Evolutionary conservation across 2,113 vertebrate genomes (phyloP).

Genomic region (Chauna torquata): DNA sequence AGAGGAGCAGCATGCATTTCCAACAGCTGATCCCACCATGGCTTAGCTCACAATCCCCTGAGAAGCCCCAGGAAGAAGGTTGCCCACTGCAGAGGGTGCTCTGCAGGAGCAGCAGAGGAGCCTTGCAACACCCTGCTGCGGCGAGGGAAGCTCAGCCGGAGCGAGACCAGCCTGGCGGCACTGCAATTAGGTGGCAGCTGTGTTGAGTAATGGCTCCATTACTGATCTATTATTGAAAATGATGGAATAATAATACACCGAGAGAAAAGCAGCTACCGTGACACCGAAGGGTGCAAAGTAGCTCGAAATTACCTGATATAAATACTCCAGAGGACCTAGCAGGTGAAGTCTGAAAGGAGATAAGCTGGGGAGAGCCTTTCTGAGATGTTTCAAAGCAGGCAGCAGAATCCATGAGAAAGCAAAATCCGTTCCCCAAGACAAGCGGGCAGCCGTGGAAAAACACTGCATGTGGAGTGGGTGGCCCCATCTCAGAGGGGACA

Average conservation of each 20-base stretch:
- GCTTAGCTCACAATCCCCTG: rapidly evolving
- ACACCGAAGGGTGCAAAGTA: neutral
- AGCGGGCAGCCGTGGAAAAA: neutral
- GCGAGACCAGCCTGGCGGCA: neutral
- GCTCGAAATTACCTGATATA: neutral
- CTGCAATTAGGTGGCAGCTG: neutral
- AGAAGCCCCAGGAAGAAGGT: neutral
- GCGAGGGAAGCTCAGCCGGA: neutral
- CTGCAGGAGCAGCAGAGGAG: neutral
- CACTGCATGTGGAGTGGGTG: rapidly evolving
- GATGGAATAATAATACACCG: neutral
- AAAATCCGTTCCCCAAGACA: neutral
- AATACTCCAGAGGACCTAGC: neutral
- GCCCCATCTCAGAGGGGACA: neutral
- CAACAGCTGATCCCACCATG: neutral
- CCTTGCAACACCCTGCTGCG: rapidly evolving
- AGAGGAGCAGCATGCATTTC: too few relatives aligned
- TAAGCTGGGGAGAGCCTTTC: neutral
- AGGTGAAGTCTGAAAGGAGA: neutral
- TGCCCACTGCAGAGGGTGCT: rapidly evolving
- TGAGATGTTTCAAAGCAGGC: neutral
- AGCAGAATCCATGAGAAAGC: neutral
- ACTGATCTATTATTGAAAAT: neutral
- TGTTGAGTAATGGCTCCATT: neutral
- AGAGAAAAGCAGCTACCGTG: neutral